Evolutionary conservation across 2,888 invertebrate genomes (phyloP), one percentile per base, ranked within the genome.

Genomic region (Neoascia interrupta): DNA sequence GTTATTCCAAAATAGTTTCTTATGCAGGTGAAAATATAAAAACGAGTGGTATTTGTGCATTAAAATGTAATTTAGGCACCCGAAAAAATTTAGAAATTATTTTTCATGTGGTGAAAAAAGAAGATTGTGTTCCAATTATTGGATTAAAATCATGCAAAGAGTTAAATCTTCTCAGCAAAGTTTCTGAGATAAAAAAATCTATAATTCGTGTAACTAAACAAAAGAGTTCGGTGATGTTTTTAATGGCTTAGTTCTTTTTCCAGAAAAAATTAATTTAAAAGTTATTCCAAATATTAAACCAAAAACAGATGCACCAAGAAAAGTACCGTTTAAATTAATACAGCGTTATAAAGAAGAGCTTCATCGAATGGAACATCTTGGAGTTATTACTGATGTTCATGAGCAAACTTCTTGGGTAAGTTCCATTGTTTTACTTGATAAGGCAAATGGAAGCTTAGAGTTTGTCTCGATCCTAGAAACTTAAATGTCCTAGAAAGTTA

Each of bases 221-320:
- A 3, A 74, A 37, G 37, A 76, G 49, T 66, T 83, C 1, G 82
- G 82, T 5, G 80, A 83, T 54, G 60, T 73, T 3, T 81, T 82
- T 51, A 70, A 16, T 36, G 23, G 45, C 18, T 8, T 70, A 3
- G 81, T 81, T 6, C 47, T 81, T 1, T 8, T 19, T 3, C 47
- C 75, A 16, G 81, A 81, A 58, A n/a, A 19, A 11, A 18, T 47
- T n/a, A n/a, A n/a, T n/a, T n/a, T n/a, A n/a, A n/a, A n/a, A n/a
- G n/a, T n/a, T n/a, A n/a, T n/a, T n/a, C n/a, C n/a, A n/a, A n/a
- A n/a, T n/a, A n/a, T n/a, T n/a, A n/a, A n/a, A n/a, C n/a, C n/a
- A n/a, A n/a, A n/a, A n/a, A n/a, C n/a, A n/a, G n/a, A n/a, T n/a
- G n/a, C n/a, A n/a, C n/a, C n/a, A n/a, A n/a, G n/a, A n/a, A n/a